Evolutionary conservation across 2,888 invertebrate species (phyloP).

Genomic region (Aethes cnicana): DNA sequence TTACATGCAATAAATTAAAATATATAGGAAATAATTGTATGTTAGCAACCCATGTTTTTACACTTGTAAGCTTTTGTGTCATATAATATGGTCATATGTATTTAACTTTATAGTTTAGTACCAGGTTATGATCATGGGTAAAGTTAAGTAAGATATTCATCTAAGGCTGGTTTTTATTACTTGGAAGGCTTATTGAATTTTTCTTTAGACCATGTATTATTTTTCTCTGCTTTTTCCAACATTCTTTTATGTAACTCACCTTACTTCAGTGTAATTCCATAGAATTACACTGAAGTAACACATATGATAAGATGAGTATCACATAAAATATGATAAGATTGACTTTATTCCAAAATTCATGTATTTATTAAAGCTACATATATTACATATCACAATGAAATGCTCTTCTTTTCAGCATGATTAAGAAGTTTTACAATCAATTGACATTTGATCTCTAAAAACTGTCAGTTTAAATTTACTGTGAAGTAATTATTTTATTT

Average conservation of each 20-base stretch:
- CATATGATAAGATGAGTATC: not conserved
- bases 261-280: too few relatives aligned
- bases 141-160: not conserved
- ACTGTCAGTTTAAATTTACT: slow-evolving; percentile 11
- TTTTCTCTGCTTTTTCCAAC: slow-evolving; percentile 31
- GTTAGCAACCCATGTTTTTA: too few relatives aligned
- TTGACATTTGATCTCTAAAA: slow-evolving; percentile 37
- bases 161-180: slow-evolving; percentile 18
- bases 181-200: slow-evolving; percentile 31
- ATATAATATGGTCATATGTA: too few relatives aligned
- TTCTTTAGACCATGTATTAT: slow-evolving; percentile 33
- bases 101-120: slow-evolving; percentile 8
- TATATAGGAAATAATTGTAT: too few relatives aligned
- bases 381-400: not conserved
- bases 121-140: slow-evolving; percentile 2
- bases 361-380: not conserved
- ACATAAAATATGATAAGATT: not conserved
- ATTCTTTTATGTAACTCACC: not conserved
- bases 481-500: slow-evolving; percentile 27
- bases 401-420: not conserved
- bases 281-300: too few relatives aligned
- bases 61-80: too few relatives aligned
- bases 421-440: not conserved
- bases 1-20: too few relatives aligned
- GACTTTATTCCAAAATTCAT: slow-evolving; percentile 4